Percentiles rank a stretch among this genome's conserved stretches.
Evolutionary conservation across 2,113 vertebrate genomes (phyloP).

Genomic region (Coryphaenoides rupestris): DNA sequence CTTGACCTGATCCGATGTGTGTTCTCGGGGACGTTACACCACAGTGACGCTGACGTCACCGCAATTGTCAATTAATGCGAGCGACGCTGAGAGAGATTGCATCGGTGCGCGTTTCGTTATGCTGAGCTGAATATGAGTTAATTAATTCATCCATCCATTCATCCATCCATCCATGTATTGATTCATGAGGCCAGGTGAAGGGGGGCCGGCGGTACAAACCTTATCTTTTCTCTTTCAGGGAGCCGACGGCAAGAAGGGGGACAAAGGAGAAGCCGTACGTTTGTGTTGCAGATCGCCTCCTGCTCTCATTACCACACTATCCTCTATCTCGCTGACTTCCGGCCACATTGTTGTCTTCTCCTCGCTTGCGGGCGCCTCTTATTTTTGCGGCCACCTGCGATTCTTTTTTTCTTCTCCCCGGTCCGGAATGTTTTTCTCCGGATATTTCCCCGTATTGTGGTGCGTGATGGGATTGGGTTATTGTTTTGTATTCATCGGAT

Average conservation of each 20-base stretch:
- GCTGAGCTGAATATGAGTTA: not conserved
- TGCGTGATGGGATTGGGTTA: conserved; percentile 21
- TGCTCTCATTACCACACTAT: not conserved
- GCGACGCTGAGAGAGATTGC: too few species aligned
- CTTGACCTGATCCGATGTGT: not conserved
- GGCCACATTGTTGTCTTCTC: conserved; percentile 24
- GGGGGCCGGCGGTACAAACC: not conserved
- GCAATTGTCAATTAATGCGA: too few species aligned
- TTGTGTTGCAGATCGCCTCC: conserved; percentile 6
- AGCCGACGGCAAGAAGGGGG: conserved; percentile 72
- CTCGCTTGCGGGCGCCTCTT: conserved; percentile 22
- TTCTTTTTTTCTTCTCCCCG: not conserved
- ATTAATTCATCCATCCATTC: not conserved
- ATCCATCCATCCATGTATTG: not conserved
- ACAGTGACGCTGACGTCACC: too few species aligned
- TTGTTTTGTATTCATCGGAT: conserved; percentile 23
- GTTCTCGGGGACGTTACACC: too few species aligned
- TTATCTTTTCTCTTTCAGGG: conserved; percentile 64
- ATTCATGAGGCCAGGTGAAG: too few species aligned
- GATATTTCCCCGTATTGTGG: conserved; percentile 17
- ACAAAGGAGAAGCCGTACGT: conserved; percentile 79
- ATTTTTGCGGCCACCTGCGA: conserved; percentile 15
- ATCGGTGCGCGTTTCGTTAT: not conserved
- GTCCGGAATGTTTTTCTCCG: too few species aligned
- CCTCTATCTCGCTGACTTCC: conserved; percentile 19